Evolutionary conservation across 2,797 vertebrate species (phyloP).

Genomic region (Sciurus carolinensis): DNA sequence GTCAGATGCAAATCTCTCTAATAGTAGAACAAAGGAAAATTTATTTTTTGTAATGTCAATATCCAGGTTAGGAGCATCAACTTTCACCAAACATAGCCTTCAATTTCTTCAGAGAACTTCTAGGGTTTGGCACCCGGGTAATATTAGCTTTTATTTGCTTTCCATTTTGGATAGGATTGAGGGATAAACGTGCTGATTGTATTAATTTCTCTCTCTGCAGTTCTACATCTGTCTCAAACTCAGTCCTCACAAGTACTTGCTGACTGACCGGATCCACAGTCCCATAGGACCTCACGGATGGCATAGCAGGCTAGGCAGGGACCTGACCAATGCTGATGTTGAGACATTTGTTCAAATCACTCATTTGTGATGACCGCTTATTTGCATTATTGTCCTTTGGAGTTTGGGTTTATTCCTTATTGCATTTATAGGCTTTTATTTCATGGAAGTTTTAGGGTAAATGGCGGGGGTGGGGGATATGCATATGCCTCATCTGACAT

Average conservation of each 20-base stretch:
- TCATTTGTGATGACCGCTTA: background rate
- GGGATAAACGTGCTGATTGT: background rate
- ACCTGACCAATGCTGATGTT: background rate
- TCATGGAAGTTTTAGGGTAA: background rate
- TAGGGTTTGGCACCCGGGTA: background rate
- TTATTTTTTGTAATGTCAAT: background rate
- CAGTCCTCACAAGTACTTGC: background rate
- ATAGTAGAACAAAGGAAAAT: background rate
- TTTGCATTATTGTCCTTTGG: background rate
- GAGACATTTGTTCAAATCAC: background rate
- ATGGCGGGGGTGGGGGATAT: background rate
- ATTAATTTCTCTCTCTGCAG: background rate
- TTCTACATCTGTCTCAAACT: background rate
- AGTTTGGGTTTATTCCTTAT: background rate
- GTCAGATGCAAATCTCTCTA: background rate
- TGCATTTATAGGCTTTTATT: background rate
- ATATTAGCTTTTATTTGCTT: background rate
- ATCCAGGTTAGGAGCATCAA: background rate
- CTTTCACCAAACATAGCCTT: background rate
- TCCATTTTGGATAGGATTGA: background rate
- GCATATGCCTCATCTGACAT: background rate
- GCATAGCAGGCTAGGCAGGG: background rate
- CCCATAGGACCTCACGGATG: background rate
- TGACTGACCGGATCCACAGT: accelerated
- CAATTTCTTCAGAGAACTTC: background rate